A percentile compares a stretch with the other conserved stretches of the same genome.
Evolutionary conservation across 2,888 invertebrate genomes (phyloP).

Genomic region (Aleiodes testaceus): DNA sequence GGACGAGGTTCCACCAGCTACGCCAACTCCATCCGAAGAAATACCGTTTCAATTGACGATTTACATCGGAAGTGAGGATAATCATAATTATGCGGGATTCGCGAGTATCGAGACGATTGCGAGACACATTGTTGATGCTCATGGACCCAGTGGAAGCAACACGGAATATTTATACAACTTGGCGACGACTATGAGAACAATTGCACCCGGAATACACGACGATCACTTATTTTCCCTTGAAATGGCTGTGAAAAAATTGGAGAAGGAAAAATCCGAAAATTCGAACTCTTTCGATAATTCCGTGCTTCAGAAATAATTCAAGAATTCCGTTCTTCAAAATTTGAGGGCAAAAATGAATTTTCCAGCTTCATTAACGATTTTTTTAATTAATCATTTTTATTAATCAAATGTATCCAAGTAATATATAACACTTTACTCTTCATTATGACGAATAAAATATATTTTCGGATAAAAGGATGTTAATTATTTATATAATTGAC

Average conservation of each 20-base stretch:
- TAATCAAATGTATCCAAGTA: no score
- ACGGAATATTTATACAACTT: slow-evolving; percentile 93
- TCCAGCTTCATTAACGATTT: no score
- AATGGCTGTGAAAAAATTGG: slow-evolving; percentile 74
- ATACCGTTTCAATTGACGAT: slow-evolving; percentile 82
- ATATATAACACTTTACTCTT: no score
- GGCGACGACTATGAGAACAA: slow-evolving; percentile 83
- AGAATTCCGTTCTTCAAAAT: no score
- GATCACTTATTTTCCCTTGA: slow-evolving; percentile 86
- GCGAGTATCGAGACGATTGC: slow-evolving; percentile 87
- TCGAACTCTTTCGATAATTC: no score
- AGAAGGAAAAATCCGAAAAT: slow-evolving; percentile 50
- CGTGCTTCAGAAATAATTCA: no score
- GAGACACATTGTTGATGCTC: slow-evolving; percentile 81
- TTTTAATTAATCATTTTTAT: no score
- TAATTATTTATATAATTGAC: no score
- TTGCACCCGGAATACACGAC: slow-evolving; percentile 84
- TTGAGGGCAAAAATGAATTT: no score
- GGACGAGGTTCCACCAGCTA: slow-evolving; percentile 49
- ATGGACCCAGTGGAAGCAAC: slow-evolving; percentile 92
- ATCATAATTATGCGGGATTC: slow-evolving; percentile 86
- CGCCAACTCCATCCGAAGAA: slow-evolving; percentile 57
- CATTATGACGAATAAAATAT: no score
- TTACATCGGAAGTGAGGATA: slow-evolving; percentile 88
- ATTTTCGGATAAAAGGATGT: no score